Evolutionary conservation across 2,113 vertebrate genomes (phyloP).

Genomic region (Emydura subglobosa): DNA sequence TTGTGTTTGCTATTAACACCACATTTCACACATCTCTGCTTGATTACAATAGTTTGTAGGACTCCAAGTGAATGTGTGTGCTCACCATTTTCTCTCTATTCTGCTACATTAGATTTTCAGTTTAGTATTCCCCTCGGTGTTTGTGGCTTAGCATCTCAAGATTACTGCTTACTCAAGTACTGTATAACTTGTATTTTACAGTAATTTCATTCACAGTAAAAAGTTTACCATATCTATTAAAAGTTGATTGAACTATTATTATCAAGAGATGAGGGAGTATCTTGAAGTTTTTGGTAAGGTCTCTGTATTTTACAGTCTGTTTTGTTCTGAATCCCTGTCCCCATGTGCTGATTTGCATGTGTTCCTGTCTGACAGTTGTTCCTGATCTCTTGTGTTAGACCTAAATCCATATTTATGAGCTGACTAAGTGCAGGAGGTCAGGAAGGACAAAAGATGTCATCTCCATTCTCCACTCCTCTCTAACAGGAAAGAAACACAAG

Average conservation of each 20-base stretch:
- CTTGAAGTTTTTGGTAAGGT: accelerated
- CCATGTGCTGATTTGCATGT: not conserved
- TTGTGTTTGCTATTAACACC: not conserved
- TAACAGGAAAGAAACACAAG: not conserved
- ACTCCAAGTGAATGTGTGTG: accelerated
- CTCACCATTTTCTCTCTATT: not conserved
- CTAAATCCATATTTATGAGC: not conserved
- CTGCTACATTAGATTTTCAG: not conserved
- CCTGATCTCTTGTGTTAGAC: not conserved
- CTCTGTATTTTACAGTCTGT: not conserved
- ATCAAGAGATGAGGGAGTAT: not conserved
- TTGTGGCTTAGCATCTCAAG: not conserved
- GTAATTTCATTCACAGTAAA: not conserved
- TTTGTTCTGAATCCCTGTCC: not conserved
- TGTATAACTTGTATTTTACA: not conserved
- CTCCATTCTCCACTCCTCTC: not conserved
- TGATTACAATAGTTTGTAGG: accelerated
- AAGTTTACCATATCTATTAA: not conserved
- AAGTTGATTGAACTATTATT: not conserved
- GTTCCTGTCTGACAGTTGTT: not conserved
- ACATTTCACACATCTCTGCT: not conserved
- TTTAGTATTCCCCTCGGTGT: not conserved
- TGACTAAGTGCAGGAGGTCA: not conserved
- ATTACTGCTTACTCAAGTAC: not conserved
- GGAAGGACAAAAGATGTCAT: not conserved